These are phyloP conservation scores for Dermatemys mawii DNA, from an alignment of 2,113 vertebrate species.

Conservation along the genomic window DNA sequence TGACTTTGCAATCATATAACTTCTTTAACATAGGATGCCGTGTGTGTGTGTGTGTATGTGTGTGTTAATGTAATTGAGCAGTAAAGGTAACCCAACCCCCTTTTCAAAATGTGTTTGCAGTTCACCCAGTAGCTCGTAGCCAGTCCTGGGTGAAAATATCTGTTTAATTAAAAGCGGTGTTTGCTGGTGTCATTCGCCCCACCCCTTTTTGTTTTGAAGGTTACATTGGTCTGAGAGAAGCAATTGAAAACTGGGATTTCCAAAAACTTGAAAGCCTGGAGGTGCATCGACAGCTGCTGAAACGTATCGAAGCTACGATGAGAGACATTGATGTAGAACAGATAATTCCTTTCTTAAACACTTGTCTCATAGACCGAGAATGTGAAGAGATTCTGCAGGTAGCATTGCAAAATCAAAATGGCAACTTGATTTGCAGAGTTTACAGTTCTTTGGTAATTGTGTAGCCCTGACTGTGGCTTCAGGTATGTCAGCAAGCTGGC, in stretches of 20 bases:
- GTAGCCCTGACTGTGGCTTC: not conserved
- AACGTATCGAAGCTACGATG: constrained; percentile 57
- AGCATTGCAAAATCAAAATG: not conserved
- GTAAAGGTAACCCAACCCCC: not conserved
- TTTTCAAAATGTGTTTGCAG: not conserved
- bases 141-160: not conserved
- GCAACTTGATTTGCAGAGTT: not conserved
- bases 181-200: not conserved
- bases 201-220: constrained; percentile 37
- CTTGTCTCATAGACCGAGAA: constrained; percentile 60
- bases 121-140: not conserved
- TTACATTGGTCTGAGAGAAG: constrained; percentile 69
- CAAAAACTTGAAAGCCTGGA: constrained; percentile 62
- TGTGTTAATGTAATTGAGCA: not conserved
- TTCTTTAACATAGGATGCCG: not conserved
- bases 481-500: not conserved
- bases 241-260: constrained; percentile 70
- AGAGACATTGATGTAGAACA: constrained; percentile 39
- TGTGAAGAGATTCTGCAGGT: constrained; percentile 70
- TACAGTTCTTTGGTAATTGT: not conserved
- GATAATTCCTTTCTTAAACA: constrained; percentile 7
- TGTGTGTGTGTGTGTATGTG: too few species aligned
- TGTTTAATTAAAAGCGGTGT: not conserved
- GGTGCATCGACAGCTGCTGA: constrained; percentile 39
- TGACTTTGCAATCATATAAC: not conserved